phyloP scores from a whole-genome alignment of 2,113 vertebrate genomes.

The Nannospalax galili region DNA sequence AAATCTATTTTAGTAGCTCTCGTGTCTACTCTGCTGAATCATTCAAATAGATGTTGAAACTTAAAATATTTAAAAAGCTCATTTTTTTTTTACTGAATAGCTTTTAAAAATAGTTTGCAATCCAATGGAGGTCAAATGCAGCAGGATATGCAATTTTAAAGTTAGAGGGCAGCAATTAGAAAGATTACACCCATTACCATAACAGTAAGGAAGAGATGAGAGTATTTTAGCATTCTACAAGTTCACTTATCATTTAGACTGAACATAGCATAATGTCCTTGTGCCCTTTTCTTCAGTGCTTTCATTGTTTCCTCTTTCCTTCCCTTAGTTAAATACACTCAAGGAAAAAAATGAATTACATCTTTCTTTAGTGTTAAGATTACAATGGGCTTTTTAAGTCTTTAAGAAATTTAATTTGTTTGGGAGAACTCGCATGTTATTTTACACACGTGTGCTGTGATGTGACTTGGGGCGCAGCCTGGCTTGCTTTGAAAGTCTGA shows the following conservation, averaged over 20 bases:
- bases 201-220: not conserved
- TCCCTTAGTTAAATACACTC: not conserved
- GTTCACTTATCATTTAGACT: conserved; percentile 13
- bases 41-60: conserved; percentile 29
- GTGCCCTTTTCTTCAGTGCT: not conserved
- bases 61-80: conserved; percentile 60
- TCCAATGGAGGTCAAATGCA: conserved; percentile 30
- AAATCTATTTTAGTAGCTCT: conserved; percentile 46
- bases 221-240: not conserved
- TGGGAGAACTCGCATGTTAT: not conserved
- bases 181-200: conserved; percentile 41
- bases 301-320: conserved; percentile 18
- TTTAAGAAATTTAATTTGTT: not conserved
- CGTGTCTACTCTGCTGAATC: not conserved
- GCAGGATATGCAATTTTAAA: conserved; percentile 56
- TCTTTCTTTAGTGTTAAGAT: not conserved
- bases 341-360: not conserved
- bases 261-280: not conserved
- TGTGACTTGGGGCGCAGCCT: no score
- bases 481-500: no score
- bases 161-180: conserved; percentile 51
- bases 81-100: conserved; percentile 60
- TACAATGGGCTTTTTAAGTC: not conserved
- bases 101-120: conserved; percentile 42
- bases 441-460: not conserved